Conservation (phyloP, 2,888 invertebrate species). For the Phorcus lineatus region DNA sequence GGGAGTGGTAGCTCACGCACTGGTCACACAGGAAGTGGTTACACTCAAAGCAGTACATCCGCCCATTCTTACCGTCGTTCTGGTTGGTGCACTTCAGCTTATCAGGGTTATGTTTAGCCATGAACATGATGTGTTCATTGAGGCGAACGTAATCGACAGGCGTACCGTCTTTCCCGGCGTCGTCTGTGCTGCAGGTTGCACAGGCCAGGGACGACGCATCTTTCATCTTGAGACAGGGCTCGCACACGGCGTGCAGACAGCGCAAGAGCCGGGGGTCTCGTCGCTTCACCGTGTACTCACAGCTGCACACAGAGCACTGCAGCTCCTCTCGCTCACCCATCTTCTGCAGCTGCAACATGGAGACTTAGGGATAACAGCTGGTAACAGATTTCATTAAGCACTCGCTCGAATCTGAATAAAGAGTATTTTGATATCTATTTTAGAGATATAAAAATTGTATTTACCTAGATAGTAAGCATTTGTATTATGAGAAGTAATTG, state of each 20-base stretch:
- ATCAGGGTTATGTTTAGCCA: background rate
- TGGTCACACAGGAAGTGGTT: slow-evolving; percentile 17
- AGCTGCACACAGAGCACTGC: background rate
- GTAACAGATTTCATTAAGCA: too few species aligned
- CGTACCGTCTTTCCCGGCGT: background rate
- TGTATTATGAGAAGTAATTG: too few species aligned
- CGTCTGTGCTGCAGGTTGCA: background rate
- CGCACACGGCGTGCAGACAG: slow-evolving; percentile 1
- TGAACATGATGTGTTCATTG: slow-evolving; percentile 1
- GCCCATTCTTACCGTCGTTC: background rate
- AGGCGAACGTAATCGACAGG: background rate
- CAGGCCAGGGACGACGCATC: background rate
- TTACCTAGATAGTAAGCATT: too few species aligned
- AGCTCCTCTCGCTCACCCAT: background rate
- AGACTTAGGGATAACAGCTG: too few species aligned
- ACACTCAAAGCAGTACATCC: slow-evolving; percentile 7
- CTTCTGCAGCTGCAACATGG: background rate
- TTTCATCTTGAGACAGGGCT: background rate
- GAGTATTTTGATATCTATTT: too few species aligned
- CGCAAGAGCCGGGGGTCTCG: background rate
- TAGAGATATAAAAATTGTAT: too few species aligned
- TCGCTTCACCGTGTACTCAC: background rate
- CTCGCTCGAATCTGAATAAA: too few species aligned
- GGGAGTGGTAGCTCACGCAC: slow-evolving; percentile 7
- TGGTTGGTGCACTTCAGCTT: background rate